These are phyloP conservation scores for Oxyura jamaicensis DNA, from an alignment of 2,113 vertebrate genomes.

Conservation along the genomic window DNA sequence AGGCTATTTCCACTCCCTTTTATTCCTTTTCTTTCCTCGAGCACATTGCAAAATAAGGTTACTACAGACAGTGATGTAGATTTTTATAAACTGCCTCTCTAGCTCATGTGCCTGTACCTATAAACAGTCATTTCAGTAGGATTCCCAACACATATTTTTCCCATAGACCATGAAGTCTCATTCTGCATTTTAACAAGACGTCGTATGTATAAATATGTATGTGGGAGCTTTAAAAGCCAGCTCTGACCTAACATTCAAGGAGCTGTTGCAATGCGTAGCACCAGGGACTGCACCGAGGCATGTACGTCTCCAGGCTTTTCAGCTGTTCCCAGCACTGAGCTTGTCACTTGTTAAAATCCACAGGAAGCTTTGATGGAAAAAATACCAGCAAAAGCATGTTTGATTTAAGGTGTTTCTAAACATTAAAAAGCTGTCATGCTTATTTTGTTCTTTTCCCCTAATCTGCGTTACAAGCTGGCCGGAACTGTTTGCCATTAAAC, in stretches of 20 bases:
- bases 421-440: not conserved
- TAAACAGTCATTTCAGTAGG: not conserved
- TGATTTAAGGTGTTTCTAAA: not conserved
- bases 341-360: not conserved
- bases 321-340: not conserved
- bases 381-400: not conserved
- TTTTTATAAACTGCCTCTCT: constrained; percentile 1
- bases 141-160: not conserved
- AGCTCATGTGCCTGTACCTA: not conserved
- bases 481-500: not conserved
- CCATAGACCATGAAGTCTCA: not conserved
- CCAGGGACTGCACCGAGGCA: not conserved
- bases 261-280: not conserved
- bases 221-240: not conserved
- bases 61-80: not conserved
- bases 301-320: not conserved
- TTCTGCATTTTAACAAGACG: not conserved
- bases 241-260: not conserved
- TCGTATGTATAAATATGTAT: not conserved
- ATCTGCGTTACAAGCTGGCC: not conserved
- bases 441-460: not conserved
- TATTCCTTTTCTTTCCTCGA: not conserved
- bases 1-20: not conserved
- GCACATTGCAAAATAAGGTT: not conserved
- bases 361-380: not conserved